Evolutionary conservation across 2,797 vertebrate species (phyloP), one percentile per base, ranked within the genome.

Genomic region (Apogon talboti): DNA sequence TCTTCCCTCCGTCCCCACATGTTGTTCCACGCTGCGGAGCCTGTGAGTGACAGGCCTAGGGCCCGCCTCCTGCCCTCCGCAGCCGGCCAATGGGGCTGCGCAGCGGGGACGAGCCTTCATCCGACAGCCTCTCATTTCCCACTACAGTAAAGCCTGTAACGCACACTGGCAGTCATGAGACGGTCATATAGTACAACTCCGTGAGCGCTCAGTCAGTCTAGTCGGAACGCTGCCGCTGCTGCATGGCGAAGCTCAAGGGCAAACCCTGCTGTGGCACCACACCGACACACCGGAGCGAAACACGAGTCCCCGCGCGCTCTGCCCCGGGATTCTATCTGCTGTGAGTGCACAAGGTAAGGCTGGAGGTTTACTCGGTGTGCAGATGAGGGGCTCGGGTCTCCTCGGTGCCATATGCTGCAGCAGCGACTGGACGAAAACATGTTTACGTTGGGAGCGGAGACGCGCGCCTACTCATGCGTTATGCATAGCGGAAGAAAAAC

Each of bases 91-190:
- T 96, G 72, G 82, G 74, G 79, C 47, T 21, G 52, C 85, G 67
- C 83, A 87, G 82, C 83, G 66, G 76, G 93, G 96, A 93, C 96
- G 96, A 97, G 96, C 96, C 96, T 94, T 95, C 95, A 93, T 83
- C 88, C 7, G 81, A 92, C 94, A 94, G 92, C 94, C 91, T 90
- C 81, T 82, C 60, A 83, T 75, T 81, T 84, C 71, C 40, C 81
- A 80, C 81, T 81, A 87, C 81, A 75, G 84, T 84, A 2, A 21
- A 3, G 73, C 28, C 19, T 19, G 58, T 12, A 45, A 42, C 51
- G 14, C 71, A 61, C 85, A 67, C 80, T 58, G 74, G 69, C 72
- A 75, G 92, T 94, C 94, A 92, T 85, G 94, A 95, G 94, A 94
- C 76, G 70, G 85, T 62, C 84, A 88, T 90, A 91, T 93, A 94